Evolutionary conservation across 2,113 vertebrate species (phyloP), one percentile per base, ranked within the genome.

Genomic region (Romanogobio albipinnatus): DNA sequence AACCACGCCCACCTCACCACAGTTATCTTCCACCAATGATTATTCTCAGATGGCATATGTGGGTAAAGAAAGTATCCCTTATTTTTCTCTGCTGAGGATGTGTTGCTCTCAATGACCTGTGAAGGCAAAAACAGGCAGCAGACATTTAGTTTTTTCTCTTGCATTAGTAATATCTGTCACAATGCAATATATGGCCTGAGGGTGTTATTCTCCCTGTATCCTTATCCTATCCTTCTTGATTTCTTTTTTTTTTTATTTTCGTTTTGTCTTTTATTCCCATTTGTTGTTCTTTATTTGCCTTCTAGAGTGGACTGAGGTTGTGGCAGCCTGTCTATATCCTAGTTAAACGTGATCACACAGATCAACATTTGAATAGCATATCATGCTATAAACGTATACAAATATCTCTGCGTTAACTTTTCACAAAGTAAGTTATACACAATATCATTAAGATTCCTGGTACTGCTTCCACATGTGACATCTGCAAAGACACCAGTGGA

Each of bases 381-480:
- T 70, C 17, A 43, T 5, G 5, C 24, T 75, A 29, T 75, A 19
- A 19, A 29, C 1, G 47, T 13, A 29, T 9, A 56, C 56, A 56
- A 19, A 33, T 0, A 68, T 33, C 4, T 53, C 49, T 7, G 1
- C 45, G 22, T 76, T 7, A 0, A 36, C 36, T 56, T 56, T 36
- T 76, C 4, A 76, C 15, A 2, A 4, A 0, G 1, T 10, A 33
- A 29, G 56, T 19, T 56, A 56, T 56, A 26, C 17, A 56, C 9
- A 56, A 17, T n/a, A 22, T 70, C 0, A 11, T 70, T 22, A 43
- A 70, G 36, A 70, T 70, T 70, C 11, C 19, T 39, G 9, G 9
- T 76, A 0, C 22, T 76, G 26, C 33, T 43, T 49, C 75, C 78
- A 58, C 24, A 26, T 17, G 39, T 80, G 10, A 86, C 83, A 78